phyloP scores from a whole-genome alignment of 2,888 invertebrate genomes.

The Limnephilus rhombicus region DNA sequence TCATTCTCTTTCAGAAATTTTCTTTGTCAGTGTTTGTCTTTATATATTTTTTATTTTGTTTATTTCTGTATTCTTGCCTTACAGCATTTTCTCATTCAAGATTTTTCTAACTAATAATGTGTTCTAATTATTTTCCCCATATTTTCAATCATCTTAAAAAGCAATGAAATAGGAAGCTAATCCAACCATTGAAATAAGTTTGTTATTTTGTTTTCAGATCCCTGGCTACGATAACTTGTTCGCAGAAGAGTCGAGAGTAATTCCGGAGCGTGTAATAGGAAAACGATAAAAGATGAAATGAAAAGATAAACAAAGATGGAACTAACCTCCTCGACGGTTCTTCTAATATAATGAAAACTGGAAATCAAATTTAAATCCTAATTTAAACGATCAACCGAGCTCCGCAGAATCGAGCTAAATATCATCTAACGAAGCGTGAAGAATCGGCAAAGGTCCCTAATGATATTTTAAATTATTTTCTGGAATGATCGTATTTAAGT shows the following conservation, averaged over 20 bases:
- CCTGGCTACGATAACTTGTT: constrained; percentile 11
- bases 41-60: too few relatives aligned
- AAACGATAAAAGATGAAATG: constrained; percentile 57
- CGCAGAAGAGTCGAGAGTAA: constrained; percentile 39
- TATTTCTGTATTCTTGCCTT: neutral
- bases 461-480: constrained; percentile 62
- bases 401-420: constrained; percentile 4
- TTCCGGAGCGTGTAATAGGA: constrained; percentile 28
- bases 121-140: neutral
- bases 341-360: constrained; percentile 54
- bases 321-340: neutral
- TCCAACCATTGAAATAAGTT: neutral
- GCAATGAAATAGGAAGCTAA: neutral
- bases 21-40: neutral
- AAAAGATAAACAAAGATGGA: constrained; percentile 56
- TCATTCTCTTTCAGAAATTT: neutral
- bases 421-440: constrained; percentile 58
- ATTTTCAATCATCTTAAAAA: neutral
- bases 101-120: neutral
- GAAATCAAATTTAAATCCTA: constrained; percentile 58
- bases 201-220: constrained; percentile 28
- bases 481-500: constrained; percentile 46
- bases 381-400: constrained; percentile 47
- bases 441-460: constrained; percentile 55
- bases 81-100: neutral